Evolutionary conservation across 2,797 vertebrate genomes (phyloP), one percentile per base, ranked within the genome.

Genomic region (Melanotaenia trifasciata): DNA sequence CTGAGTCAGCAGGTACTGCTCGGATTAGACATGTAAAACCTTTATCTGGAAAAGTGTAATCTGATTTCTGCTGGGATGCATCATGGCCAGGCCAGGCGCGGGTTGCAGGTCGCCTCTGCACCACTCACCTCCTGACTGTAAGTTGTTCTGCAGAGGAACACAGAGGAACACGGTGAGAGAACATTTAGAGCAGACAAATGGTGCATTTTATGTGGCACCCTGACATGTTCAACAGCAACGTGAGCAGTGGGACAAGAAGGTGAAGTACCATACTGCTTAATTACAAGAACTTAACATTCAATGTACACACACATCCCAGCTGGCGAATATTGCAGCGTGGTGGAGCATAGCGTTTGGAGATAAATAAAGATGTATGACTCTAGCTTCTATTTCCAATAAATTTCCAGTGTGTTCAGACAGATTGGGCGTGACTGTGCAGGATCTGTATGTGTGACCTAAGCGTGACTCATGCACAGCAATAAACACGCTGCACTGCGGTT

Each of bases 391-490:
- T 70, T 67, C 45, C 36, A 13, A 14, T 51, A 57, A 35, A 18
- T 76, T 35, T 43, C 40, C 62, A 53, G 68, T 12, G 47, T 38
- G 64, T 59, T 74, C 26, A 10, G 63, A 76, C 76, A 64, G 77
- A 78, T 57, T 63, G 79, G 64, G 62, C 30, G 58, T 64, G 74
- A 33, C 84, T 70, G 67, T 14, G 68, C 65, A 79, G 72, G 78
- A 85, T 78, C 74, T 78, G 77, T 66, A 87, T 40, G 86, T 87
- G 87, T 88, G 90, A 92, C 91, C 90, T 51, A 79, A 85, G 76
- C 43, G 12, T 89, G 89, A 89, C 80, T 90, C 87, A 87, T 72
- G 60, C 60, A 16, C 72, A 18, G 79, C 73, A 85, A 87, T 87
- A 83, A 82, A 85, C 87, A 78, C 85, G 57, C 67, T 0, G 33